Conservation (phyloP, 1,140 invertebrate species). For the Drosophila santomea region DNA sequence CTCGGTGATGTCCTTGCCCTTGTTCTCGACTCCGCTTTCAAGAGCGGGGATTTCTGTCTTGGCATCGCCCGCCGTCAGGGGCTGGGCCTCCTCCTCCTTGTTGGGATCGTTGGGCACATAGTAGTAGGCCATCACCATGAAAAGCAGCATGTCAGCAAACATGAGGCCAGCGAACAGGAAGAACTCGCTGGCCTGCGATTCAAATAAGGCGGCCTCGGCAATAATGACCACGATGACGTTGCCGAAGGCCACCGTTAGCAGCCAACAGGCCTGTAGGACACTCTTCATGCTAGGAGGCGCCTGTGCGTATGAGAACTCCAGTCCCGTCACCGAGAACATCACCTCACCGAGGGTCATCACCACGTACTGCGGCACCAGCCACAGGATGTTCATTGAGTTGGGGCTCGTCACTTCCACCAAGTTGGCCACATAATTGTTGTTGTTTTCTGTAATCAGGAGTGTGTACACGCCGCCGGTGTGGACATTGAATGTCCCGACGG, state of each 20-base stretch:
- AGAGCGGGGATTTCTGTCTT: constrained; percentile 36
- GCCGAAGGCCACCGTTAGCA: constrained; percentile 95
- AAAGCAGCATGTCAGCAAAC: constrained; percentile 92
- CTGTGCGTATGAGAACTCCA: constrained; percentile 96
- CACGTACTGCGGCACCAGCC: constrained; percentile 94
- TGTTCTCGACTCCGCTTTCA: constrained; percentile 66
- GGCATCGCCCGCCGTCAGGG: constrained; percentile 40
- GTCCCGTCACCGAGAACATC: constrained; percentile 95
- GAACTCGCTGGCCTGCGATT: constrained; percentile 89
- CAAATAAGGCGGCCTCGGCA: constrained; percentile 84
- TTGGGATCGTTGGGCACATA: constrained; percentile 86
- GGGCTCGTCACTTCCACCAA: constrained; percentile 86
- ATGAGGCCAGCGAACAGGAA: constrained; percentile 95
- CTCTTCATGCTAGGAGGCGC: constrained; percentile 97
- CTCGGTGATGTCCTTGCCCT: constrained; percentile 49
- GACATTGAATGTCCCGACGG: constrained; percentile 67
- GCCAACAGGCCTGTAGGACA: constrained; percentile 94
- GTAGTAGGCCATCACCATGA: constrained; percentile 90
- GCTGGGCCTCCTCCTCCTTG: constrained; percentile 48
- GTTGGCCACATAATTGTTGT: not conserved
- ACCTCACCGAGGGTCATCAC: constrained; percentile 94
- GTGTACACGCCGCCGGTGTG: constrained; percentile 88
- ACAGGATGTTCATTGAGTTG: constrained; percentile 92
- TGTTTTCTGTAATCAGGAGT: constrained; percentile 75
- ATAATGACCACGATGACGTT: constrained; percentile 92